phyloP scores from a whole-genome alignment of 2,888 invertebrate genomes.

The Perizoma flavofasciatum region DNA sequence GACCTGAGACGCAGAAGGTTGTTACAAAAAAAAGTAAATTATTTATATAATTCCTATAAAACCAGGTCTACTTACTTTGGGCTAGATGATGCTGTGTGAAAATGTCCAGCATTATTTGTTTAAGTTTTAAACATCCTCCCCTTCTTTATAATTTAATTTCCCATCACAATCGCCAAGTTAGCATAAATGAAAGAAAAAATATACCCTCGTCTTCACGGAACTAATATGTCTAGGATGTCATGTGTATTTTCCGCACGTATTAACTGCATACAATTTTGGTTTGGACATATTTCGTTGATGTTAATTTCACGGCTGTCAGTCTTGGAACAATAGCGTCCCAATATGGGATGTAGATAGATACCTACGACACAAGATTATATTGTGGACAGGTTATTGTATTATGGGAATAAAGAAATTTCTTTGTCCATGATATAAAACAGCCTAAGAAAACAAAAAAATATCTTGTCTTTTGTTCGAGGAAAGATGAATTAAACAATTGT shows the following conservation, averaged over 20 bases:
- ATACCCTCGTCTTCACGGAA: constrained; percentile 21
- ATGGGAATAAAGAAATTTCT: constrained; percentile 11
- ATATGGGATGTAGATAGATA: constrained; percentile 20
- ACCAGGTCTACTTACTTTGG: no score
- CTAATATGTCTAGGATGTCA: constrained; percentile 29
- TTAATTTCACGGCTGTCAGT: constrained; percentile 67
- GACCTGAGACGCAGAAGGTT: no score
- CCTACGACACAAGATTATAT: constrained; percentile 12
- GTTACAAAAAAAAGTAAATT: no score
- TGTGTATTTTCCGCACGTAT: constrained; percentile 43
- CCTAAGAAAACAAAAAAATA: background rate
- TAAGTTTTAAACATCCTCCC: no score
- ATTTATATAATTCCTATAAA: no score
- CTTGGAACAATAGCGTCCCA: constrained; percentile 33
- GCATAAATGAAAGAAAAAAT: constrained; percentile 19
- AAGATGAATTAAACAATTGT: no score
- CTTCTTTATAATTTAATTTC: no score
- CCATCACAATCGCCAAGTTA: background rate
- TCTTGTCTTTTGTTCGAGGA: no score
- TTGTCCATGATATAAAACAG: constrained; percentile 4
- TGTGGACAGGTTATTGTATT: background rate
- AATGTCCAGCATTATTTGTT: no score
- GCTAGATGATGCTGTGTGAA: no score
- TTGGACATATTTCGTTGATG: constrained; percentile 52
- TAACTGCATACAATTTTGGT: constrained; percentile 46